Evolutionary conservation across 2,797 vertebrate genomes (phyloP).

Genomic region (Smutsia temminckii): DNA sequence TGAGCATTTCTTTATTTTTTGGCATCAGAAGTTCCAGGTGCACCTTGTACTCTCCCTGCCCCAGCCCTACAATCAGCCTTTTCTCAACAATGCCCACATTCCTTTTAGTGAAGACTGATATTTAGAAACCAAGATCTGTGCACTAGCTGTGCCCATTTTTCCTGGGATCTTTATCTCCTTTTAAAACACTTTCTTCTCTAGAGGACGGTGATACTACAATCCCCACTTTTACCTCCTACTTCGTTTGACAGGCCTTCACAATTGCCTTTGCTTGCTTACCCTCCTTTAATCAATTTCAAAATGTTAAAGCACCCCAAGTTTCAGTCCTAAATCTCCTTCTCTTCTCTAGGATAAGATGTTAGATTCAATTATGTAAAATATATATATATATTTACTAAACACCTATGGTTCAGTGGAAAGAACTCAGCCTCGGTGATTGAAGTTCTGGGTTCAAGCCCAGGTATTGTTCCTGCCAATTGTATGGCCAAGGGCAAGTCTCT

Average conservation of each 20-base stretch:
- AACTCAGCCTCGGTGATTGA: neutral
- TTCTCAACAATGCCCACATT: neutral
- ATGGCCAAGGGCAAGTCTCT: neutral
- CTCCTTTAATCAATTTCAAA: neutral
- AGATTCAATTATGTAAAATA: neutral
- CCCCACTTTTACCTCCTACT: neutral
- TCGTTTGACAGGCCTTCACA: neutral
- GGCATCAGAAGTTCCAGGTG: neutral
- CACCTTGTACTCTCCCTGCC: neutral
- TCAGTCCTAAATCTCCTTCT: neutral
- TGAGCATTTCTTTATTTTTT: neutral
- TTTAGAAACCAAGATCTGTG: neutral
- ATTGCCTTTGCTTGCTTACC: neutral
- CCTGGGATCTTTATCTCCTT: neutral
- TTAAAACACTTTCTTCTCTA: neutral
- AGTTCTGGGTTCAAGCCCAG: neutral
- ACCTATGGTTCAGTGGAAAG: neutral
- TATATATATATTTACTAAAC: neutral
- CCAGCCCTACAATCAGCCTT: neutral
- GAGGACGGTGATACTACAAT: neutral
- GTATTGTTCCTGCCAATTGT: neutral
- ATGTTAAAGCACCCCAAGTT: neutral
- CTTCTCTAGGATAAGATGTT: neutral
- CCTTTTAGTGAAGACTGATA: neutral
- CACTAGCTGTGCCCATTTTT: neutral